Evolutionary conservation across 2,888 invertebrate genomes (phyloP).

Genomic region (Phyto melanocephala): DNA sequence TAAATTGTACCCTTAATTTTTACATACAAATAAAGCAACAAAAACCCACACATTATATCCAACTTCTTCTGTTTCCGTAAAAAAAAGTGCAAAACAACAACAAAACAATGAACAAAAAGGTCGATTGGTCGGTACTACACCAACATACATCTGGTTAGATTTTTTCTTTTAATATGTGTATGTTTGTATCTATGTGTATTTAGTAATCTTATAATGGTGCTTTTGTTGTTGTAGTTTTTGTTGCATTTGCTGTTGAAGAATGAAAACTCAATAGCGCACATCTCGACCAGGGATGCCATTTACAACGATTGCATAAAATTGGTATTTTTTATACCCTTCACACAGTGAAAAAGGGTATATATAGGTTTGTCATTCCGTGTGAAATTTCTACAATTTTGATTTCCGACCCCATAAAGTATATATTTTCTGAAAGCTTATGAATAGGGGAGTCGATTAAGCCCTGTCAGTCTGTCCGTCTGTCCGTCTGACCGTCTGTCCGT

Average conservation of each 20-base stretch:
- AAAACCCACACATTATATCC: slow-evolving; percentile 46
- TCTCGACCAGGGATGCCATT: background rate
- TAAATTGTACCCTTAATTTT: slow-evolving; percentile 49
- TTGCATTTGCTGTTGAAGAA: background rate
- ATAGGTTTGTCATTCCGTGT: too few relatives aligned
- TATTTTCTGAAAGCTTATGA: too few relatives aligned
- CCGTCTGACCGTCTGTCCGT: too few relatives aligned
- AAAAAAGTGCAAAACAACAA: slow-evolving; percentile 14
- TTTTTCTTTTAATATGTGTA: slow-evolving; percentile 31
- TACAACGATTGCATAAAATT: too few relatives aligned
- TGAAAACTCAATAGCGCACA: too few relatives aligned
- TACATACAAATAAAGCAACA: slow-evolving; percentile 15
- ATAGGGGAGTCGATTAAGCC: too few relatives aligned
- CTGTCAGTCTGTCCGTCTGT: too few relatives aligned
- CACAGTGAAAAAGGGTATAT: too few relatives aligned
- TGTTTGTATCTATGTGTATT: background rate
- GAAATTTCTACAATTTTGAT: too few relatives aligned
- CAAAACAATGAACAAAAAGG: slow-evolving; percentile 37
- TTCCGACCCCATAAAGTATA: too few relatives aligned
- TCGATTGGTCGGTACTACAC: slow-evolving; percentile 53
- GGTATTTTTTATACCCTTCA: too few relatives aligned
- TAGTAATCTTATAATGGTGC: background rate
- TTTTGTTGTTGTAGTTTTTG: slow-evolving; percentile 13
- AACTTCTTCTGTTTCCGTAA: background rate
- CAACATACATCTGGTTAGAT: slow-evolving; percentile 55